Evolutionary conservation across 1,140 invertebrate species (phyloP).

Genomic region (Trichomalopsis sarcophagae): DNA sequence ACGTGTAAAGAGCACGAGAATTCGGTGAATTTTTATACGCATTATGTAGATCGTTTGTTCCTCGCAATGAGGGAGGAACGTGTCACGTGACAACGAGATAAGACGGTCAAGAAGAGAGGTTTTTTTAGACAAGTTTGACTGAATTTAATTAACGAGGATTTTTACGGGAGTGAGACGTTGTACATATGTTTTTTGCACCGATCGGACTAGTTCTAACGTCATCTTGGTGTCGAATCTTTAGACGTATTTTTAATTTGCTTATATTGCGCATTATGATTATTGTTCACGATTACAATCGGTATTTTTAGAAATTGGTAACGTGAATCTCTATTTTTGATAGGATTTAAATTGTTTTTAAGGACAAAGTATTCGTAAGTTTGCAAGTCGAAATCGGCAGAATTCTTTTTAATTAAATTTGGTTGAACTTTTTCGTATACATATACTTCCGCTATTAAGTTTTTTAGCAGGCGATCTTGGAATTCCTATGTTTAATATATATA

Average conservation of each 20-base stretch:
- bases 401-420: slow-evolving; percentile 52
- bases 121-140: slow-evolving; percentile 41
- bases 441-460: slow-evolving; percentile 30
- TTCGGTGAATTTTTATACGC: slow-evolving; percentile 35
- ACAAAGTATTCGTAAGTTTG: background rate
- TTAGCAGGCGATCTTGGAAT: slow-evolving; percentile 20
- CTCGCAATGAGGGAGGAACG: background rate
- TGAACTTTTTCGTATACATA: slow-evolving; percentile 42
- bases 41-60: background rate
- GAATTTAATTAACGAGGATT: slow-evolving; percentile 48
- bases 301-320: background rate
- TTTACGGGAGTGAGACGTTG: background rate
- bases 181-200: background rate
- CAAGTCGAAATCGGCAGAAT: background rate
- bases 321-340: slow-evolving; percentile 7
- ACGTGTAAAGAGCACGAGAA: background rate
- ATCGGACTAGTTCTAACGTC: background rate
- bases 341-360: background rate
- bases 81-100: background rate
- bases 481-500: no score
- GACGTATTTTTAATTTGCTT: background rate
- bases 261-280: background rate
- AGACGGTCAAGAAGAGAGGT: background rate
- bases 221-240: background rate
- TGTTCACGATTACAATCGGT: background rate